Conservation (phyloP, 2,888 invertebrate genomes). For the Ariolimax columbianus region DNA sequence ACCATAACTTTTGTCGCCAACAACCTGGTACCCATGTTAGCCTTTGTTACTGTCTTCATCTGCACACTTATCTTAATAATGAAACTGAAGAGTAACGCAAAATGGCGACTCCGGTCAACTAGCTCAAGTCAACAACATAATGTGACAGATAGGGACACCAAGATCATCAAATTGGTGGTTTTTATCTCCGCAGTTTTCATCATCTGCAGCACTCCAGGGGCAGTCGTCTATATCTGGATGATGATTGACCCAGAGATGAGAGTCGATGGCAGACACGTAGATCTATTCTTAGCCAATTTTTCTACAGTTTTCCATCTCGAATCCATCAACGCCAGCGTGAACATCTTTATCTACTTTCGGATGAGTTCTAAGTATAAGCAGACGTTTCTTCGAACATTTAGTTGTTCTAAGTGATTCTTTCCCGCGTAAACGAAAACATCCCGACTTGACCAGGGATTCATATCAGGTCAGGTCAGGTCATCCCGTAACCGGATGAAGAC, state of each 20-base stretch:
- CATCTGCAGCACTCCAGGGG: constrained; percentile 29
- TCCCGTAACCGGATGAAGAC: too few relatives aligned
- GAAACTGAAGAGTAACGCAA: constrained; percentile 19
- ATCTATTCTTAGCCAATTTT: constrained; percentile 5
- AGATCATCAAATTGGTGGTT: constrained; percentile 29
- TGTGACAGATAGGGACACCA: constrained; percentile 11
- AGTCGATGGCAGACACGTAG: constrained; percentile 9
- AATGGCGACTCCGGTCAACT: constrained; percentile 18
- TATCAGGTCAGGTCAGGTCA: too few relatives aligned
- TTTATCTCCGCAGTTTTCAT: too few relatives aligned
- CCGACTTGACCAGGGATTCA: too few relatives aligned
- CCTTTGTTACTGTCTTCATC: constrained; percentile 8
- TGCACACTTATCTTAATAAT: constrained; percentile 20
- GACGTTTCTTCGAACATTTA: too few relatives aligned
- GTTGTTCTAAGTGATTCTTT: too few relatives aligned
- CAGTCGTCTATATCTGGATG: too few relatives aligned
- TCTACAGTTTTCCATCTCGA: not conserved
- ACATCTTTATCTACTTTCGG: too few relatives aligned
- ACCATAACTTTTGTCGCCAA: constrained; percentile 16
- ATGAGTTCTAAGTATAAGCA: too few relatives aligned
- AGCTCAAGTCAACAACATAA: not conserved
- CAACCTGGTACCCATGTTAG: constrained; percentile 16
- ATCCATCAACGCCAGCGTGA: too few relatives aligned
- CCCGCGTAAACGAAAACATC: too few relatives aligned
- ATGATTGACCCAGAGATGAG: constrained; percentile 34